Evolutionary conservation across 2,113 vertebrate species (phyloP).

Genomic region (Micronisus gabar): DNA sequence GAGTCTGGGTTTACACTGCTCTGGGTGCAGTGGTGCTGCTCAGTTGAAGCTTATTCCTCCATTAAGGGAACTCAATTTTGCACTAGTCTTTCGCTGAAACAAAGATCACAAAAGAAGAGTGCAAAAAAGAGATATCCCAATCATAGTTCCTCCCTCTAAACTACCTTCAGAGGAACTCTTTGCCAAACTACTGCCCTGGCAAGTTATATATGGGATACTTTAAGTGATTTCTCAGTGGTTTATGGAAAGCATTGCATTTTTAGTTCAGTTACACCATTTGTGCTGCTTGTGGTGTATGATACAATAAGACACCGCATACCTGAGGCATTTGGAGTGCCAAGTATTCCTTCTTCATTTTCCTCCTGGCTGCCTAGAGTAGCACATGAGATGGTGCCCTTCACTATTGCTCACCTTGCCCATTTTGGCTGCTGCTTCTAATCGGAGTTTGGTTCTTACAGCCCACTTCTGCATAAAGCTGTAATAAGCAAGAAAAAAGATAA

Average conservation of each 20-base stretch:
- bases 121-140: background rate
- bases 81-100: background rate
- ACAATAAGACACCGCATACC: background rate
- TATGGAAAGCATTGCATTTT: background rate
- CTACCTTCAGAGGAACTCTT: background rate
- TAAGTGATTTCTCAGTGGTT: background rate
- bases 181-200: background rate
- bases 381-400: background rate
- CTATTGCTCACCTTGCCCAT: background rate
- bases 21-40: background rate
- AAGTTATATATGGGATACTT: background rate
- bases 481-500: background rate
- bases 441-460: background rate
- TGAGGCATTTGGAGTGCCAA: background rate
- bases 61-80: background rate
- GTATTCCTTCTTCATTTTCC: background rate
- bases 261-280: background rate
- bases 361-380: background rate
- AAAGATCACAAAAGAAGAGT: background rate
- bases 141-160: background rate
- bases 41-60: background rate
- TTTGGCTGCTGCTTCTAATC: background rate
- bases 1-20: accelerated
- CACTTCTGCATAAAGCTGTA: background rate
- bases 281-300: background rate